Conservation (phyloP, 2,113 vertebrate species). For the Gulo gulo region DNA sequence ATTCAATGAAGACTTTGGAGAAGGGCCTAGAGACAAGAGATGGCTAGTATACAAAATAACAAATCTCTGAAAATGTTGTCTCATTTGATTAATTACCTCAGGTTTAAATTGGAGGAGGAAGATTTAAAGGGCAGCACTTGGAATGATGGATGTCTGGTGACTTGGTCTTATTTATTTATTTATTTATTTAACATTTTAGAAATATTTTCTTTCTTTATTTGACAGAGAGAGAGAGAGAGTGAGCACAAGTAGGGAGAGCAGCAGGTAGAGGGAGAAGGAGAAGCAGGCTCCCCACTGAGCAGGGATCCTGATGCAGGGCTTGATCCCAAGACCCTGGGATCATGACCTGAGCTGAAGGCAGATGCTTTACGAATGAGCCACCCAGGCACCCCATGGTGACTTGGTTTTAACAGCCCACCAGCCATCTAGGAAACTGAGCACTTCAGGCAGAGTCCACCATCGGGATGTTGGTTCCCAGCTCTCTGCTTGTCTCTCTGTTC, state of each 20-base stretch:
- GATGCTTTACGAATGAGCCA: too few species aligned
- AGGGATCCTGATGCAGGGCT: too few species aligned
- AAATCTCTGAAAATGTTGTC: constrained; percentile 21
- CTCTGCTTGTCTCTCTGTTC: background rate
- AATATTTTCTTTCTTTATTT: too few species aligned
- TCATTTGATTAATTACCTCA: constrained; percentile 57
- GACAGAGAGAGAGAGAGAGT: too few species aligned
- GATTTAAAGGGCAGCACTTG: background rate
- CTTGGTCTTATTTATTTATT: background rate
- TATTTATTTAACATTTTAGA: too few species aligned
- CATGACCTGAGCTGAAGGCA: too few species aligned
- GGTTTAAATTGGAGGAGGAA: background rate
- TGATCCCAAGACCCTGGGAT: too few species aligned
- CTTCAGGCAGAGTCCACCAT: background rate
- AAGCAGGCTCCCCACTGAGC: too few species aligned
- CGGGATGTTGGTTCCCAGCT: fast-evolving
- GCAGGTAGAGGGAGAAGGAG: too few species aligned
- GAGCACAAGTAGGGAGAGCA: too few species aligned
- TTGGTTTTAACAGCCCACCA: fast-evolving
- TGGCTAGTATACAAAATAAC: background rate
- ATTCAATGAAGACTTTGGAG: background rate
- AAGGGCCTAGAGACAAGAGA: background rate
- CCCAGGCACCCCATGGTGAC: background rate
- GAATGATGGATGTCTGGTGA: background rate
- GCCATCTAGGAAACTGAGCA: background rate